Evolutionary conservation across 2,888 invertebrate species (phyloP).

Genomic region (Aricia artaxerxes): DNA sequence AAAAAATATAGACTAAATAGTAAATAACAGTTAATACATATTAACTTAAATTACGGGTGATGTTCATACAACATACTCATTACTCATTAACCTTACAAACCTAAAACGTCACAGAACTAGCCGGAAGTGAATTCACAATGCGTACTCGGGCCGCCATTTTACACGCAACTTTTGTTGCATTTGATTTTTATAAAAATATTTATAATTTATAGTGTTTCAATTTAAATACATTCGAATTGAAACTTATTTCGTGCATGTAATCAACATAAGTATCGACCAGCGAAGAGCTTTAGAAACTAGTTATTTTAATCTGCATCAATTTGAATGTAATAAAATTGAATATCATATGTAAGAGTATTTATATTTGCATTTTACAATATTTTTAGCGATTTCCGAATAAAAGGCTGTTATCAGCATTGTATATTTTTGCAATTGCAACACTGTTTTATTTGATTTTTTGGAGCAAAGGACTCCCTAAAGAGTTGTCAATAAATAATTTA

Average conservation of each 20-base stretch:
- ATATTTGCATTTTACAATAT: background rate
- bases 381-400: too few species aligned
- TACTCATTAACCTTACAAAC: constrained; percentile 36
- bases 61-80: constrained; percentile 31
- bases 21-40: constrained; percentile 26
- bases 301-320: background rate
- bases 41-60: constrained; percentile 26
- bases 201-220: background rate
- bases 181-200: constrained; percentile 16
- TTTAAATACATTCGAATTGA: constrained; percentile 22
- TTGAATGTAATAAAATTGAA: constrained; percentile 9
- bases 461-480: too few species aligned
- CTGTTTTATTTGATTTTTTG: too few species aligned
- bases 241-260: too few species aligned
- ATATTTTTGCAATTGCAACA: too few species aligned
- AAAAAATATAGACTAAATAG: constrained; percentile 27
- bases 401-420: too few species aligned
- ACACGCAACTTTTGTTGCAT: constrained; percentile 20
- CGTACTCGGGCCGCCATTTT: constrained; percentile 54
- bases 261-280: background rate
- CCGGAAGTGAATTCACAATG: constrained; percentile 33
- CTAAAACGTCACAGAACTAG: constrained; percentile 48
- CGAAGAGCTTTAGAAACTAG: background rate
- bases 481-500: too few species aligned
- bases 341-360: background rate